A percentile compares a stretch with the other conserved stretches of the same genome.
phyloP scores from a whole-genome alignment of 2,888 invertebrate genomes.

The Dryocosmus kuriphilus region DNA sequence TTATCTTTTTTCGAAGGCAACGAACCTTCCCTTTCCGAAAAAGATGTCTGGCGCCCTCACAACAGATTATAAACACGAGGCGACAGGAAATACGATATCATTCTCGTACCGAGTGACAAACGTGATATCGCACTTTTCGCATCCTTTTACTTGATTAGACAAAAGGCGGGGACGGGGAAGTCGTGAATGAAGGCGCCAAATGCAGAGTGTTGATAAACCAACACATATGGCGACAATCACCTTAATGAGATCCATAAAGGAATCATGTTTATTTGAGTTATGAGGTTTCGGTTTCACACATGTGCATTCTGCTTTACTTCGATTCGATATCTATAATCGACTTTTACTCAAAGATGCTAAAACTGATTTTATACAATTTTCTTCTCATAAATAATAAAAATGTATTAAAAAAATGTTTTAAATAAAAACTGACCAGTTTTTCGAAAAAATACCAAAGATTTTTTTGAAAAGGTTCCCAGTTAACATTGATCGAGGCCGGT shows the following conservation, averaged over 20 bases:
- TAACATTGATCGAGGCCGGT: too few relatives aligned
- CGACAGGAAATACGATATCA: conserved; percentile 23
- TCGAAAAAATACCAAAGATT: too few relatives aligned
- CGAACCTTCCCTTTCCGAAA: background rate
- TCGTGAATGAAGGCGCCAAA: background rate
- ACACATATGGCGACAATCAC: conserved; percentile 22
- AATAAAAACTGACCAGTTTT: too few relatives aligned
- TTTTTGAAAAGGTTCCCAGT: too few relatives aligned
- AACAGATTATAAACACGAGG: conserved; percentile 16
- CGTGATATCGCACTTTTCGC: conserved; percentile 13
- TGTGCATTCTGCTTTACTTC: too few relatives aligned
- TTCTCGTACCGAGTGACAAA: conserved; percentile 30
- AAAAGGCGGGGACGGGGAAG: background rate
- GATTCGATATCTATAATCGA: too few relatives aligned
- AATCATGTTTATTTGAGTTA: background rate
- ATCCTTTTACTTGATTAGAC: conserved; percentile 30
- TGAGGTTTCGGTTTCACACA: background rate
- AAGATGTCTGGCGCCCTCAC: conserved; percentile 10
- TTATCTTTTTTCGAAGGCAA: background rate
- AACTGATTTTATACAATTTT: too few relatives aligned
- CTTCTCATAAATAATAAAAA: too few relatives aligned
- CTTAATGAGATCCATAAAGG: conserved; percentile 28
- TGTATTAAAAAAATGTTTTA: too few relatives aligned
- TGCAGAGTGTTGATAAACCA: background rate
- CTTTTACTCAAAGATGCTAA: too few relatives aligned